These are phyloP conservation scores for Yoshiicerus persimilis DNA, from an alignment of 1,140 invertebrate genomes.

Conservation along the genomic window DNA sequence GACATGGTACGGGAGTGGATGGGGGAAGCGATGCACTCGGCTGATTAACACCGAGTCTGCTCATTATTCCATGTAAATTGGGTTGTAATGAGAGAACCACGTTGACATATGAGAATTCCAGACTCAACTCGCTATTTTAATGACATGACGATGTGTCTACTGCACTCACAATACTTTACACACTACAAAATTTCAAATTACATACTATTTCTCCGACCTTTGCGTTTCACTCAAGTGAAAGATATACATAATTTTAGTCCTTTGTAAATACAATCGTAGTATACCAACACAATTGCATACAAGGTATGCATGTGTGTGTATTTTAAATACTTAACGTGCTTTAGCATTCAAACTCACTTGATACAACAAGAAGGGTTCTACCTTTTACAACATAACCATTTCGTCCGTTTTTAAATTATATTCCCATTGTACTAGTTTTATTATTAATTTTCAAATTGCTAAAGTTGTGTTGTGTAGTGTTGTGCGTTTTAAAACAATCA, in stretches of 20 bases:
- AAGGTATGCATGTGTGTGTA: background rate
- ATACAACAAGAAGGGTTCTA: too few relatives aligned
- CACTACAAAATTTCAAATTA: background rate
- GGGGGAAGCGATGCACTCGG: slow-evolving; percentile 21
- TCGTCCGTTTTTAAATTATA: too few relatives aligned
- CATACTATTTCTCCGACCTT: background rate
- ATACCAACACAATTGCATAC: background rate
- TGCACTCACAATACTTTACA: background rate
- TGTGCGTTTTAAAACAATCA: too few relatives aligned
- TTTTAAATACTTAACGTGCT: too few relatives aligned
- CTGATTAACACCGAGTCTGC: slow-evolving; percentile 29
- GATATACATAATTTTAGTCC: background rate
- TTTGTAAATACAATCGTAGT: background rate
- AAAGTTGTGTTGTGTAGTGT: too few relatives aligned
- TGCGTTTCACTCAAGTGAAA: background rate
- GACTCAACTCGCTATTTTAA: slow-evolving; percentile 29
- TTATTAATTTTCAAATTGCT: too few relatives aligned
- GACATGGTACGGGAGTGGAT: background rate
- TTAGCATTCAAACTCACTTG: too few relatives aligned
- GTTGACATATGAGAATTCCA: slow-evolving; percentile 40
- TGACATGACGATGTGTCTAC: slow-evolving; percentile 14
- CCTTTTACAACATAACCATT: too few relatives aligned
- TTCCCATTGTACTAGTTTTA: too few relatives aligned
- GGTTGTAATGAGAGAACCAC: slow-evolving; percentile 36
- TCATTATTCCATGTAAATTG: slow-evolving; percentile 39